phyloP scores from a whole-genome alignment of 2,113 vertebrate species.

The Macheiramphus alcinus region DNA sequence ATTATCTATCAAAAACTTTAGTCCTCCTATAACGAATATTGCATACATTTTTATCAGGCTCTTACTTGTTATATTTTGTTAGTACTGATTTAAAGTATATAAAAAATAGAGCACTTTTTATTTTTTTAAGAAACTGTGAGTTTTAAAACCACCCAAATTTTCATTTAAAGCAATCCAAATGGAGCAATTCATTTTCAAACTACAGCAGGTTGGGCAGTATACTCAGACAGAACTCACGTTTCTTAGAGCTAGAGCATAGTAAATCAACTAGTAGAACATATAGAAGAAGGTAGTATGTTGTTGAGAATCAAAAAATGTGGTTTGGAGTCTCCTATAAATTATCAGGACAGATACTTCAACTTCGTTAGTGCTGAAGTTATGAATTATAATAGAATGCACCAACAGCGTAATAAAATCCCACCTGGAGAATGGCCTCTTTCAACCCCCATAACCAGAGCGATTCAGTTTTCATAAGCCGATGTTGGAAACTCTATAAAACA shows the following conservation, averaged over 20 bases:
- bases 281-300: background rate
- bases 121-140: background rate
- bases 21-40: background rate
- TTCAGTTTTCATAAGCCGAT: background rate
- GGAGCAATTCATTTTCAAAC: background rate
- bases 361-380: background rate
- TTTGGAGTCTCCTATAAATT: conserved; percentile 2
- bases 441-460: background rate
- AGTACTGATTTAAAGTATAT: background rate
- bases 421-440: background rate
- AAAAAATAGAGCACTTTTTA: background rate
- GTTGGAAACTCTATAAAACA: background rate
- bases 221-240: background rate
- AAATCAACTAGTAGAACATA: background rate
- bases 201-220: background rate
- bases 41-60: background rate
- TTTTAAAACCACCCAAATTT: background rate
- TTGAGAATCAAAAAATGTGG: background rate
- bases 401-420: background rate
- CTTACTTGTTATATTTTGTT: background rate
- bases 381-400: background rate
- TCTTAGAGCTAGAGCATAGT: background rate
- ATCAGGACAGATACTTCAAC: background rate
- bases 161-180: background rate
- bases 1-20: background rate